Conservation (phyloP, 2,888 invertebrate species). For the Suillia variegata region DNA sequence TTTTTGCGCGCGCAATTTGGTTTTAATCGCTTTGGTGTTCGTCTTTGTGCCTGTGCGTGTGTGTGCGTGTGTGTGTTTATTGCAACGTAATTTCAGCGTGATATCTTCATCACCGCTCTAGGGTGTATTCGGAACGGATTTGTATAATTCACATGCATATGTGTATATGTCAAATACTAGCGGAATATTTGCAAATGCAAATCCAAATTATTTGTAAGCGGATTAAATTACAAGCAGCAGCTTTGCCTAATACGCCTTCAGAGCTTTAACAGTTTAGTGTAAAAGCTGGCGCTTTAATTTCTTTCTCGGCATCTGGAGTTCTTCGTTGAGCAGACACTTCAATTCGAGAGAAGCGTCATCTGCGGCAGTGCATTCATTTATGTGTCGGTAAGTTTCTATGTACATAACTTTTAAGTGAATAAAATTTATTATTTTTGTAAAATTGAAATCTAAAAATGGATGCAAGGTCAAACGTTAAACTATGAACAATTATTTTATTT, state of each 20-base stretch:
- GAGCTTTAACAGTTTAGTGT: neutral
- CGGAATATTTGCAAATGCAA: too few relatives aligned
- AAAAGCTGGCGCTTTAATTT: neutral
- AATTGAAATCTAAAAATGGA: too few relatives aligned
- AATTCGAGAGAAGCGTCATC: too few relatives aligned
- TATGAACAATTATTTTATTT: too few relatives aligned
- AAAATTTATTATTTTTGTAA: too few relatives aligned
- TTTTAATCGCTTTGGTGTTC: too few relatives aligned
- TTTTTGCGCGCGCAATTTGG: neutral
- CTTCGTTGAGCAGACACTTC: too few relatives aligned
- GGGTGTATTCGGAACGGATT: neutral
- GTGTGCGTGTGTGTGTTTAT: neutral
- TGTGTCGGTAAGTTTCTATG: too few relatives aligned
- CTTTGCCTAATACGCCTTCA: neutral
- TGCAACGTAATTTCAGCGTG: neutral
- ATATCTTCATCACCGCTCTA: neutral
- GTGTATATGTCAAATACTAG: neutral
- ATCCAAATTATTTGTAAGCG: neutral
- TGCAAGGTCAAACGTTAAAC: too few relatives aligned
- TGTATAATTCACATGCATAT: neutral
- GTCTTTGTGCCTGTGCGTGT: neutral
- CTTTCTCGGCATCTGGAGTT: too few relatives aligned
- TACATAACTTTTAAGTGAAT: too few relatives aligned
- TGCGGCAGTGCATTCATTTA: too few relatives aligned
- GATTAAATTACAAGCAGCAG: constrained; percentile 1